Conservation (phyloP, 2,888 invertebrate genomes). For the Drosophila paramelanica region DNA sequence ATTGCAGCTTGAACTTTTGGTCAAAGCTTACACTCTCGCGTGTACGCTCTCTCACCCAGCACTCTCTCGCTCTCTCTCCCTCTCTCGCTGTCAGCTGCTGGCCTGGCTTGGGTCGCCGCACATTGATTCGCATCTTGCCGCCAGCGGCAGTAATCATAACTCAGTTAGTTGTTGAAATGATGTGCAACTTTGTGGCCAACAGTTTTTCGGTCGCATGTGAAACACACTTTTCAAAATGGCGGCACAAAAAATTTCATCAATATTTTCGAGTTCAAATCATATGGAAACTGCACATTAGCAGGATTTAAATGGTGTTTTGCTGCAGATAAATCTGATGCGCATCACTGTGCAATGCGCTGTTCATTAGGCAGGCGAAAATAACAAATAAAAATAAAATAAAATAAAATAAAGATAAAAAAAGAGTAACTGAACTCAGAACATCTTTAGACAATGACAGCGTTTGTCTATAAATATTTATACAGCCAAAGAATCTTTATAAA, state of each 20-base stretch:
- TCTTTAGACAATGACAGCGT: conserved; percentile 59
- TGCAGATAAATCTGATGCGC: conserved; percentile 2
- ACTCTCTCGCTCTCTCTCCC: conserved; percentile 4
- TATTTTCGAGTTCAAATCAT: conserved; percentile 7
- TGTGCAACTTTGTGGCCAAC: conserved; percentile 40
- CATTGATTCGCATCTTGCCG: conserved; percentile 43
- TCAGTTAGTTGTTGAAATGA: conserved; percentile 43
- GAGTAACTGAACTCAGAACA: conserved; percentile 54
- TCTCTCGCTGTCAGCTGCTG: not conserved
- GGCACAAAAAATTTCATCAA: conserved; percentile 1
- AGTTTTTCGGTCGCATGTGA: conserved; percentile 5
- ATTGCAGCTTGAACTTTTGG: conserved; percentile 19
- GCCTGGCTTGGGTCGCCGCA: conserved; percentile 19
- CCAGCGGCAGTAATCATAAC: conserved; percentile 34
- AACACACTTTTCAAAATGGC: conserved; percentile 41
- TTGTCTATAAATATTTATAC: conserved; percentile 73
- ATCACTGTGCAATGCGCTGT: conserved; percentile 36
- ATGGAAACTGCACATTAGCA: not conserved
- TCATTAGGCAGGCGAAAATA: not conserved
- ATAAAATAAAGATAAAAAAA: not conserved
- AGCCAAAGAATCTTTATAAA: conserved; percentile 28
- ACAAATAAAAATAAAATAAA: not conserved
- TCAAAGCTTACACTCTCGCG: conserved; percentile 33
- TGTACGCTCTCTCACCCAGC: conserved; percentile 6
- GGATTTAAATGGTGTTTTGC: conserved; percentile 4